Percentiles rank a stretch among this genome's conserved stretches.
phyloP scores from a whole-genome alignment of 64 coral and sea anemone species.

The Porites australiensis region DNA sequence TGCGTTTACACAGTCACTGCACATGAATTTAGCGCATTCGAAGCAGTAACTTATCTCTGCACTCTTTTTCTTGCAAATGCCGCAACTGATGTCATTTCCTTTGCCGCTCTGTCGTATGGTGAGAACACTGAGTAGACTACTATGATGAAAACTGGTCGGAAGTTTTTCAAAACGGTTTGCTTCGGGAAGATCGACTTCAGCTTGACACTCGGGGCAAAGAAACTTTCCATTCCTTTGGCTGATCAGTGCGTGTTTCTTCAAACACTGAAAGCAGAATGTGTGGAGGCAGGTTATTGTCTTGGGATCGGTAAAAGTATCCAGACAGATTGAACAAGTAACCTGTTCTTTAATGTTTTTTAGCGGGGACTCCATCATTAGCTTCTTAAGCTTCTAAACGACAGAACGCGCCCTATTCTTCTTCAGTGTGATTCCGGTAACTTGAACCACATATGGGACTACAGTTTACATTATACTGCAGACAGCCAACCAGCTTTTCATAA shows the following conservation, averaged over 20 bases:
- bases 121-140: constrained; percentile 6
- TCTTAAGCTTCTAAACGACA: too few relatives aligned
- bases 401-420: too few relatives aligned
- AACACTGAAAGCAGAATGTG: too few relatives aligned
- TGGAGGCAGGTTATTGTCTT: too few relatives aligned
- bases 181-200: neutral
- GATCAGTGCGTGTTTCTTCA: too few relatives aligned
- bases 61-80: neutral
- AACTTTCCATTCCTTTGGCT: neutral
- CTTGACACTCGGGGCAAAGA: neutral
- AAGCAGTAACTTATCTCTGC: constrained; percentile 6
- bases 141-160: constrained; percentile 36
- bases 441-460: neutral
- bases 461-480: too few relatives aligned
- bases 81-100: neutral
- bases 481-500: too few relatives aligned
- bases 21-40: neutral
- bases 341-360: too few relatives aligned
- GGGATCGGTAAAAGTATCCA: too few relatives aligned
- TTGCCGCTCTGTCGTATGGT: neutral
- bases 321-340: too few relatives aligned
- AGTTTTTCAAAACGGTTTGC: neutral
- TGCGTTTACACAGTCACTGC: neutral
- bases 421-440: too few relatives aligned
- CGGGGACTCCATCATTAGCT: too few relatives aligned